Base-by-base conservation (phyloP, 2,888 invertebrate genomes). In the Nephrotoma guestfalica region DNA sequence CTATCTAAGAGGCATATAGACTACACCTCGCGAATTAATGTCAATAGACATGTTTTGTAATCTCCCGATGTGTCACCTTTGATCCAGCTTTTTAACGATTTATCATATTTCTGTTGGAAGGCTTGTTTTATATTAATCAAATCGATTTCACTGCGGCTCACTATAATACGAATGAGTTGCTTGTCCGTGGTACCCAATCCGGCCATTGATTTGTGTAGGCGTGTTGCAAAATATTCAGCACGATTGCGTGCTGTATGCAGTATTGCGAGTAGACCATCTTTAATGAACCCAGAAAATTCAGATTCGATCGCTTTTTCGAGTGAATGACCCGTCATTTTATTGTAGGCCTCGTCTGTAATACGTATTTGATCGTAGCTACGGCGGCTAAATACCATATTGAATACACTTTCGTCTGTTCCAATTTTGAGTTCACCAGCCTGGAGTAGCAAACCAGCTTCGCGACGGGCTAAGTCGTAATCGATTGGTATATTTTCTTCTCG, bases 151-250 rank as follows among this genome's bases (percentile, higher is more conserved):
- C 94, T 94, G 89, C 97, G 94, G 0, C 97, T 96, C 86, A 97
- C 95, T 89, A 97, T 93, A 87, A 98, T 90, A 89, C 98, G 95
- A 89, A 98, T 97, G 88, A 98, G 93, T 89, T 96, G 95, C 86
- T 94, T 93, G 90, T 98, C 98, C 90, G 96, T 96, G 4, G 98
- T 98, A 87, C 98, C 98, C 88, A 96, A 91, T 4, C 98, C 98
- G 90, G 96, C 96, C 97, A 98, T 97, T 86, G 96, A 95, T 90
- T 96, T 95, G 91, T 97, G 95, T 86, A 98, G 93, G 83, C 96
- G 94, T 90, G 96, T 95, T 0, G 98, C 98, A 92, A 97, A 98
- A 93, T 95, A 98, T 47, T 94, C 93, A 0, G 96, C 93, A 91
- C 95, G 94, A 91, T 97, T 96, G 89, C 94, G 94, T 0, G 96